phyloP scores from a whole-genome alignment of 2,888 invertebrate species.

The Rhagophthalmus giganteus region DNA sequence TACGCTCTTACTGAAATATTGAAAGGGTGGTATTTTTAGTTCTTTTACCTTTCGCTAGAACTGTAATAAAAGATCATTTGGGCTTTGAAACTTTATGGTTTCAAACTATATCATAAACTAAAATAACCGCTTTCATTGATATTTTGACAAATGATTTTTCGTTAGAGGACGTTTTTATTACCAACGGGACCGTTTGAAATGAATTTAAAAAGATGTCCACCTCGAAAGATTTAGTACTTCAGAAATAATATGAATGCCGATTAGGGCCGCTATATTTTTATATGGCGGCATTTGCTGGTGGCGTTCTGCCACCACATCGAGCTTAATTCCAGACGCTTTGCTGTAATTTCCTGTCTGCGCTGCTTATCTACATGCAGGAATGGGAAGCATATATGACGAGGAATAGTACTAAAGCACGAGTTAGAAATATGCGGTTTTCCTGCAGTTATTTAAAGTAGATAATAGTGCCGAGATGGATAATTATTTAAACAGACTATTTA shows the following conservation, averaged over 20 bases:
- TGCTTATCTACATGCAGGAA: constrained; percentile 42
- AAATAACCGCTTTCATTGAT: background rate
- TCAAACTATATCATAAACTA: constrained; percentile 1
- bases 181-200: background rate
- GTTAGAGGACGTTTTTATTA: background rate
- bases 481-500: no score
- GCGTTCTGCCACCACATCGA: constrained; percentile 35
- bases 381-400: constrained; percentile 26
- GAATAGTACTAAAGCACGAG: constrained; percentile 8
- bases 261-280: constrained; percentile 34
- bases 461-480: no score
- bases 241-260: constrained; percentile 35
- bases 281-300: constrained; percentile 33
- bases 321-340: constrained; percentile 44
- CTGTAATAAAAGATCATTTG: background rate
- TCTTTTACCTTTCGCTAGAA: background rate
- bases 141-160: background rate
- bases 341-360: constrained; percentile 44
- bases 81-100: background rate
- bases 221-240: constrained; percentile 15
- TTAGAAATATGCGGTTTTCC: constrained; percentile 11
- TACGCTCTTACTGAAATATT: constrained; percentile 6
- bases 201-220: background rate
- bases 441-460: constrained; percentile 10
- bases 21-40: constrained; percentile 12